Base-by-base conservation (phyloP, 1,140 invertebrate genomes). In the Venturia canescens region DNA sequence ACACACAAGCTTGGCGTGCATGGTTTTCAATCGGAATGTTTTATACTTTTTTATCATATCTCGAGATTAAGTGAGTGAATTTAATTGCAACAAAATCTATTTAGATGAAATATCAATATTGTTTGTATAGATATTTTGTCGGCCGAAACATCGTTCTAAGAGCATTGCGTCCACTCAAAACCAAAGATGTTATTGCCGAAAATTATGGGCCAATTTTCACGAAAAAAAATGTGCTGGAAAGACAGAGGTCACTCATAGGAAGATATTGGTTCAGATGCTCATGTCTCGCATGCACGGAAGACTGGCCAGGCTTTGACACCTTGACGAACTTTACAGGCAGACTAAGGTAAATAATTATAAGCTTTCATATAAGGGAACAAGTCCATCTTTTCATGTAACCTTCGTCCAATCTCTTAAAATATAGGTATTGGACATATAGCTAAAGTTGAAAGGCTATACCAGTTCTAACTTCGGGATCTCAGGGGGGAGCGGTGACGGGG, bases 121-220 rank as follows among this genome's bases (percentile, higher is more conserved):
- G 26, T 74, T 77, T 84, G 87, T 85, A 53, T 86, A 95, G 96
- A 85, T 95, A 97, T 87, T 97, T 97, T 85, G 93, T 94, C 79
- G 96, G 96, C 0, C 94, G 94, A 76, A 92, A 93, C 44, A 95
- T 98, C 80, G 93, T 97, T 0, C 91, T 97, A 0, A 92, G 94
- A 23, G 94, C 96, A 0, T 93, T 94, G 1, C 92, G 94, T 70
- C 94, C 94, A 0, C 88, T 97, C 66, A 86, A 90, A 16, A 89
- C 93, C 1, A 95, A 95, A 0, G 94, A 96, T 48, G 87, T 94
- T 60, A 93, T 98, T 0, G 93, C 94, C 1, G 97, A 98, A 86
- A 98, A 98, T 89, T 98, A 98, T 89, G 97, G 97, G 0, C 96
- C 96, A 7, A 93, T 96, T 78, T 97, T 96, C 87, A 94, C 95